phyloP scores from a whole-genome alignment of 2,888 invertebrate species.

The Limnephilus rhombicus region DNA sequence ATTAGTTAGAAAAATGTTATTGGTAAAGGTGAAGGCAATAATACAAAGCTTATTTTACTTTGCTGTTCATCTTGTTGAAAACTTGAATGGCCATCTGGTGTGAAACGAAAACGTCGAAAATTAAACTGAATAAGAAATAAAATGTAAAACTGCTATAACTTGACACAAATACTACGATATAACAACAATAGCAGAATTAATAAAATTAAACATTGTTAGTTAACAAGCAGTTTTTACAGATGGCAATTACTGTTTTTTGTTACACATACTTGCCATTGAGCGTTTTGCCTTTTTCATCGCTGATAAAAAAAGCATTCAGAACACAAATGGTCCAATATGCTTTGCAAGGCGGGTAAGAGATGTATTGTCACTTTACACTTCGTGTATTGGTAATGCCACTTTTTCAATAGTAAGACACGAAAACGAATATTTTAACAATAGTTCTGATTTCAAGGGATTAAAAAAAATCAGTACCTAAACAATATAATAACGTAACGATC shows the following conservation, averaged over 20 bases:
- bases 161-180: not conserved
- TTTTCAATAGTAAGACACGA: constrained; percentile 33
- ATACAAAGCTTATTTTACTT: too few species aligned
- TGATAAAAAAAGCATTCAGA: constrained; percentile 29
- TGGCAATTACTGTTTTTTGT: not conserved
- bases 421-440: not conserved
- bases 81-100: too few species aligned
- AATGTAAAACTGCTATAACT: not conserved
- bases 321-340: constrained; percentile 2
- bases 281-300: not conserved
- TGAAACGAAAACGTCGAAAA: too few species aligned
- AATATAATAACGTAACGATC: too few species aligned
- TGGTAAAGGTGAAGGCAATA: too few species aligned
- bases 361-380: constrained; percentile 20
- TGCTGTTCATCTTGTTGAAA: too few species aligned
- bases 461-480: not conserved
- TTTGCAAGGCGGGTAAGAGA: constrained; percentile 5
- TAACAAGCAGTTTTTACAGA: not conserved
- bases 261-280: not conserved
- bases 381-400: constrained; percentile 27
- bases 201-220: not conserved
- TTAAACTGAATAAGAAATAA: not conserved
- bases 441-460: too few species aligned
- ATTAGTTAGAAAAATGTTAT: too few species aligned
- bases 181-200: not conserved